Evolutionary conservation across 2,888 invertebrate species (phyloP), one percentile per base, ranked within the genome.

Genomic region (Cephus rjabovi): DNA sequence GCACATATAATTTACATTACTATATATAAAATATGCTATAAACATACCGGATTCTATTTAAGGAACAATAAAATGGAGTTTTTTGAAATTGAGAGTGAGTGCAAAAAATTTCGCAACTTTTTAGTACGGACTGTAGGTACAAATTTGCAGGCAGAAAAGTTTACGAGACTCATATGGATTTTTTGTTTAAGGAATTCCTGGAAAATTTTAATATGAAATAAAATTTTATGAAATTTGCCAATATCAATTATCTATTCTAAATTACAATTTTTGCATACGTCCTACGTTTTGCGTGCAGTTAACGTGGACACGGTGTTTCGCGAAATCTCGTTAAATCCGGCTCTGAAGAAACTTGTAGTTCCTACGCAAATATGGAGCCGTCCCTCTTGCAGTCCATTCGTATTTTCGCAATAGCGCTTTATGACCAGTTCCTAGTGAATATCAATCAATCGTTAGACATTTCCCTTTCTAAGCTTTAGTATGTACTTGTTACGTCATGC

Each of bases 391-490:
- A 76, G 34, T 76, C 23, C 69, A 11, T 74, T 31, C n/a, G 71
- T 35, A 79, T 83, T 83, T 70, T 80, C 75, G 78, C 75, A 76
- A 81, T 69, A 77, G 40, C 31, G 37, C 69, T 74, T 83, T 70
- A 75, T 71, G 73, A 69, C 70, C 37, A 34, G 73, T 73, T 75
- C 40, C 34, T 69, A 37, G 80, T 80, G 83, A 82, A 85, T 85
- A 86, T 83, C 84, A 83, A 85, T 85, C 85, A 85, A 83, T 84
- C 79, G 77, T 23, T 76, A 74, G 80, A 81, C 85, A 79, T 85
- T 83, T 81, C 80, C 81, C 84, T 85, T 83, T 83, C 84, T 83
- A 84, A 77, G 79, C 75, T 71, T 34, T 15, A 56, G 56, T 56
- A 56, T 56, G 23, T 56, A 23, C 56, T 12, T 9, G 71, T 71